Evolutionary conservation across 2,888 invertebrate genomes (phyloP).

Genomic region (Isoperla grammatica): DNA sequence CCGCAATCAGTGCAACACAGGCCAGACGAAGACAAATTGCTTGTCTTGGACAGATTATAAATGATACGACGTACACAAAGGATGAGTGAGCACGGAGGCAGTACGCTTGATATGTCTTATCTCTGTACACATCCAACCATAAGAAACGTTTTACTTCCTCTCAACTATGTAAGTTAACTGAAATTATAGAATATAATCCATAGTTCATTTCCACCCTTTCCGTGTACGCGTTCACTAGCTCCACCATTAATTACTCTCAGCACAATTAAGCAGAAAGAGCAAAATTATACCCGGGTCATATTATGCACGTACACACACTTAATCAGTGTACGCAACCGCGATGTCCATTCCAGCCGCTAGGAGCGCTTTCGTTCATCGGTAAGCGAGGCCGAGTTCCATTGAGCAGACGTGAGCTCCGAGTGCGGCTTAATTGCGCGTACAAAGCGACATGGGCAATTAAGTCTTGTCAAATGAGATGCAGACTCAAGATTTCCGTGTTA

Average conservation of each 20-base stretch:
- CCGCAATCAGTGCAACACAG: no score
- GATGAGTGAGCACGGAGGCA: neutral
- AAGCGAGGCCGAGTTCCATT: neutral
- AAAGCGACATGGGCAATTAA: neutral
- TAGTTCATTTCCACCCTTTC: conserved; percentile 12
- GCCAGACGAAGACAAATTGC: conserved; percentile 11
- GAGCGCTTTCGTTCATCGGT: neutral
- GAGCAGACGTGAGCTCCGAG: neutral
- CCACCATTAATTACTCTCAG: conserved; percentile 4
- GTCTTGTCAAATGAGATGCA: conserved; percentile 2
- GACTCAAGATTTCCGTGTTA: neutral
- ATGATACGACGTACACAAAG: neutral
- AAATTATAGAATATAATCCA: neutral
- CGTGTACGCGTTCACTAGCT: conserved; percentile 1
- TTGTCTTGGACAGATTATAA: conserved; percentile 8
- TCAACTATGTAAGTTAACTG: no score
- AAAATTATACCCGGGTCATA: conserved; percentile 10
- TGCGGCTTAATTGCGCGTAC: conserved; percentile 6
- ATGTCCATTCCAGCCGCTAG: neutral
- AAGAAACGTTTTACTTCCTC: neutral
- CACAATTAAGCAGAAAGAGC: conserved; percentile 10
- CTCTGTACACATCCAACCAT: neutral
- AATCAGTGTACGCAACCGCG: neutral
- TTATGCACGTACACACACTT: neutral
- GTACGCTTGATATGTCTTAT: no score